Conservation (phyloP, 2,797 vertebrate species). For the Vireo griseus region DNA sequence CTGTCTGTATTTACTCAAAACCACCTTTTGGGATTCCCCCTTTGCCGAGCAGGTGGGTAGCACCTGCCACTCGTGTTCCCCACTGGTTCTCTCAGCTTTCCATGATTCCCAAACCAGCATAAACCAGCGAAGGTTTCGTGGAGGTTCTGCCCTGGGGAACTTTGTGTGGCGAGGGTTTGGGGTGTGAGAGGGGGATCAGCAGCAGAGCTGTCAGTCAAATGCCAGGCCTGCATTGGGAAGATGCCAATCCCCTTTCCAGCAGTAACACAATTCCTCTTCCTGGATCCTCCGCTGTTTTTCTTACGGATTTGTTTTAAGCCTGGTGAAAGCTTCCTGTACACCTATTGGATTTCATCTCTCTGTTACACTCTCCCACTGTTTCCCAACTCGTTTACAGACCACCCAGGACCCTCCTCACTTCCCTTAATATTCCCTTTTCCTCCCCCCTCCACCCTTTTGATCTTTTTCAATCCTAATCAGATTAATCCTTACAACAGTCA, state of each 20-base stretch:
- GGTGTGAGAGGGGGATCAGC: not conserved
- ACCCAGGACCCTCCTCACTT: constrained; percentile 45
- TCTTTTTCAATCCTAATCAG: not conserved
- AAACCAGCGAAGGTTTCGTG: not conserved
- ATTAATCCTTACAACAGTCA: constrained; percentile 2
- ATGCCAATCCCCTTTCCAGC: constrained; percentile 40
- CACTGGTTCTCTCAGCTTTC: not conserved
- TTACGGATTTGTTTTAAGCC: constrained; percentile 60
- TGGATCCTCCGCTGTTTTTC: constrained; percentile 53
- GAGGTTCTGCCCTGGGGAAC: not conserved
- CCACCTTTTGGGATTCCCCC: rapidly evolving
- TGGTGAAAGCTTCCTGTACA: constrained; percentile 54
- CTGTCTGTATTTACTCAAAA: rapidly evolving
- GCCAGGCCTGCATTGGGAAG: not conserved
- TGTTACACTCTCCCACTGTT: constrained; percentile 7
- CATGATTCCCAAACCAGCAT: not conserved
- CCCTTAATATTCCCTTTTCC: not conserved
- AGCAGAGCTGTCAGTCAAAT: constrained; percentile 40
- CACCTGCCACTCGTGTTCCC: not conserved
- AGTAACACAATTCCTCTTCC: constrained; percentile 61
- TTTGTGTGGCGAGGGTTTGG: not conserved
- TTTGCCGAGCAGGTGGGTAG: not conserved
- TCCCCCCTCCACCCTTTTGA: rapidly evolving
- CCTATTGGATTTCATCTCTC: constrained; percentile 57
- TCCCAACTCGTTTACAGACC: constrained; percentile 4